phyloP scores from a whole-genome alignment of 2,113 vertebrate species.

The Puma concolor region DNA sequence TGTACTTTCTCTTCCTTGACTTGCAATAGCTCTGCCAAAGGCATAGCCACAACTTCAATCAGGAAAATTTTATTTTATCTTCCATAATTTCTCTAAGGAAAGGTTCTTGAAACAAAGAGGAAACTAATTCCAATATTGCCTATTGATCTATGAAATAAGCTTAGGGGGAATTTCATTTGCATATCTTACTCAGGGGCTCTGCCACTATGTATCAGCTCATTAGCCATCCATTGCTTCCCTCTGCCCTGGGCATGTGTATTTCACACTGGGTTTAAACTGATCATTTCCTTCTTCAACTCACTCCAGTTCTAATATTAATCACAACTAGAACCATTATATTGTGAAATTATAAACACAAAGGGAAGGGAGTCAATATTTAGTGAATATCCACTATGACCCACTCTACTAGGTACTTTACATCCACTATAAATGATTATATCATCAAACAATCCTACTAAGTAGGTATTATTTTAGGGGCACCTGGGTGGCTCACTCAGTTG shows the following conservation, averaged over 20 bases:
- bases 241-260: not conserved
- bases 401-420: no score
- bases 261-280: not conserved
- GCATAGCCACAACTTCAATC: not conserved
- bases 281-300: constrained; percentile 4
- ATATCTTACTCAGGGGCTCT: not conserved
- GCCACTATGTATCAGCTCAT: not conserved
- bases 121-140: not conserved
- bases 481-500: not conserved
- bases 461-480: not conserved
- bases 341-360: constrained; percentile 11
- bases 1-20: not conserved
- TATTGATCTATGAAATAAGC: not conserved
- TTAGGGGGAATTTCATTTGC: not conserved
- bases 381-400: no score
- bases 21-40: not conserved
- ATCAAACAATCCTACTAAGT: no score
- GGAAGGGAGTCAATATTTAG: not conserved
- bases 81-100: not conserved
- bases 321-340: not conserved
- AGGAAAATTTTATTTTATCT: not conserved
- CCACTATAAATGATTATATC: no score
- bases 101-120: not conserved
- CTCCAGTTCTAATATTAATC: not conserved
- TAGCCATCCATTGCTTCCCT: not conserved